Base-by-base conservation (phyloP, 2,888 invertebrate species). In the Dryococelus australis region DNA sequence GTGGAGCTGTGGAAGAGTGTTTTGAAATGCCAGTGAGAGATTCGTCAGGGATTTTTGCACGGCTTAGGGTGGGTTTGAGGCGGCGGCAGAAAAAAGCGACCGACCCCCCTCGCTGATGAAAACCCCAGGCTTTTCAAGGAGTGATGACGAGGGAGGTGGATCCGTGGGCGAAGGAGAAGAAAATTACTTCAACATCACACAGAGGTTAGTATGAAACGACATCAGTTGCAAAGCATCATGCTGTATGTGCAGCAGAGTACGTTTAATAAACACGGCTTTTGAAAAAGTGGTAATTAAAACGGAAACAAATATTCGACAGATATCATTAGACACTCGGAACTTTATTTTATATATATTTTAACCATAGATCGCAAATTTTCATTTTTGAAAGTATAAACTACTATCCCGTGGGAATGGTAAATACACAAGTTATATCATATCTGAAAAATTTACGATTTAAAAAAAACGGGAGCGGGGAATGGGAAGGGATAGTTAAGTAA, bases 1-100 rank as follows among this genome's bases (percentile, higher is more conserved):
- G 10, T 3, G 47, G 47, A 47, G 47, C 47, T 47, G 47, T 1
- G 24, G n/a, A 65, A 65, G 65, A 65, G 65, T 65, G 65, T 16
- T 65, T 65, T 65, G 65, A 16, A 65, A 65, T 65, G 65, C 20
- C n/a, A n/a, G 65, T 20, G 65, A 65, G 65, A 65, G 65, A n/a
- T 65, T 65, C 65, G 65, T 65, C 65, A 65, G 65, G 65, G 65
- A 65, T 65, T 65, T 65, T 65, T 65, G 65, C 65, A 65, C 20
- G 65, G 20, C n/a, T n/a, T n/a, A n/a, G 65, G 24, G 65, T 65
- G 16, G 24, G 65, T 24, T 24, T 65, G 24, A 47, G 47, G 47
- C 47, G 47, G 47, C 5, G 47, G 16, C 47, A 47, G 47, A 47
- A 47, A 16, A 47, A 47, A 35, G 35, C 4, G 47, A 1, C 1